Conservation (phyloP, 2,888 invertebrate species). For the Hymenopus coronatus region DNA sequence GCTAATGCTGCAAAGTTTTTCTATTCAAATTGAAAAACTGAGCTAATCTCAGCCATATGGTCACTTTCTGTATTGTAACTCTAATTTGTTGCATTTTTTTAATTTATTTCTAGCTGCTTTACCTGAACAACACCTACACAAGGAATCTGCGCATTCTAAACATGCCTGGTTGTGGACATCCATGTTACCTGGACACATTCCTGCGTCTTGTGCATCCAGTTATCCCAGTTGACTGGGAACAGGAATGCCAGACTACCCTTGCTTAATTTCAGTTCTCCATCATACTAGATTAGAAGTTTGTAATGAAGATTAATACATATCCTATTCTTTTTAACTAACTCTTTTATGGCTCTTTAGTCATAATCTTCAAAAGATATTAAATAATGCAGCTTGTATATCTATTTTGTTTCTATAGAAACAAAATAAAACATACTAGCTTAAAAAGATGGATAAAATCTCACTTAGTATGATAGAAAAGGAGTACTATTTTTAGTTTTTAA, state of each 20-base stretch:
- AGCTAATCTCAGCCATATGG: neutral
- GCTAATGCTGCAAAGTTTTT: neutral
- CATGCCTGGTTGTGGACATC: conserved; percentile 61
- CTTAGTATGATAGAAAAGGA: neutral
- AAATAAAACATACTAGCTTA: neutral
- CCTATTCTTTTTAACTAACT: neutral
- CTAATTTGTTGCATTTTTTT: conserved; percentile 24
- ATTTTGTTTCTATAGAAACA: neutral
- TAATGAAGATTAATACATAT: neutral
- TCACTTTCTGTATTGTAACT: neutral
- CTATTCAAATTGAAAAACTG: neutral
- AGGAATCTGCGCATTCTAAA: conserved; percentile 57
- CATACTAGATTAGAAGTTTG: neutral
- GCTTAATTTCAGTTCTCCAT: neutral
- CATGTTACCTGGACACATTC: conserved; percentile 62
- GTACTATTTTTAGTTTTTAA: neutral
- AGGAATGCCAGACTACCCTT: conserved; percentile 53
- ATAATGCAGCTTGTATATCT: neutral
- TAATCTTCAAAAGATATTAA: neutral
- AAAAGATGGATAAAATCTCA: neutral
- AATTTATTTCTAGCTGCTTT: conserved; percentile 30
- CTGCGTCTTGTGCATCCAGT: conserved; percentile 53
- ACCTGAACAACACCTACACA: conserved; percentile 51
- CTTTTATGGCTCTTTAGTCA: neutral
- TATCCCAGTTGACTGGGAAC: conserved; percentile 64